Conservation (phyloP, 2,113 vertebrate species). For the Sisor rabdophorus region DNA sequence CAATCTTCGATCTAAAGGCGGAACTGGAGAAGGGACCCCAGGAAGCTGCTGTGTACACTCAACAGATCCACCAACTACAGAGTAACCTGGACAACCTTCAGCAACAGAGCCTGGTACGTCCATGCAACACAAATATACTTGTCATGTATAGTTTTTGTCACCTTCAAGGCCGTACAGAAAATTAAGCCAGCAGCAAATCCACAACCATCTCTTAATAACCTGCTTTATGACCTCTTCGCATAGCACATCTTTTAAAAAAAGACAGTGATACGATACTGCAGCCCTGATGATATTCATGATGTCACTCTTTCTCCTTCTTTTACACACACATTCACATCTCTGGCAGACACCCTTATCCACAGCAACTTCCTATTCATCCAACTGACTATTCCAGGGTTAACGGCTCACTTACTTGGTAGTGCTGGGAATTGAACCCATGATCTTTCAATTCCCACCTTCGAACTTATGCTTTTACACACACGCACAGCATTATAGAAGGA, state of each 20-base stretch:
- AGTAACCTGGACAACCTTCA: conserved; percentile 79
- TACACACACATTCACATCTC: too few species aligned
- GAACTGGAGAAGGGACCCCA: conserved; percentile 93
- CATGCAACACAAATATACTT: neutral
- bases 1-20: conserved; percentile 81
- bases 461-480: neutral
- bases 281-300: neutral
- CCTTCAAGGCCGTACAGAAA: neutral
- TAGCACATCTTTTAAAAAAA: neutral
- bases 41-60: conserved; percentile 88
- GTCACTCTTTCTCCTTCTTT: neutral
- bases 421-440: too few species aligned
- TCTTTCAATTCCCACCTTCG: too few species aligned
- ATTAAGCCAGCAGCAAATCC: conserved; percentile 5
- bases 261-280: conserved; percentile 16
- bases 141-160: neutral
- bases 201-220: conserved; percentile 1
- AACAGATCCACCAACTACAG: conserved; percentile 86
- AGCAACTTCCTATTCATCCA: too few species aligned
- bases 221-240: conserved; percentile 1
- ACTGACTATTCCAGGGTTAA: too few species aligned
- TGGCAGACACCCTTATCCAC: too few species aligned
- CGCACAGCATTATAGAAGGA: conserved; percentile 35
- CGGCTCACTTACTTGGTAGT: too few species aligned
- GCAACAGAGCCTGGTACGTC: conserved; percentile 82